Evolutionary conservation across 2,113 vertebrate genomes (phyloP), one percentile per base, ranked within the genome.

Genomic region (Copsychus sechellarum): DNA sequence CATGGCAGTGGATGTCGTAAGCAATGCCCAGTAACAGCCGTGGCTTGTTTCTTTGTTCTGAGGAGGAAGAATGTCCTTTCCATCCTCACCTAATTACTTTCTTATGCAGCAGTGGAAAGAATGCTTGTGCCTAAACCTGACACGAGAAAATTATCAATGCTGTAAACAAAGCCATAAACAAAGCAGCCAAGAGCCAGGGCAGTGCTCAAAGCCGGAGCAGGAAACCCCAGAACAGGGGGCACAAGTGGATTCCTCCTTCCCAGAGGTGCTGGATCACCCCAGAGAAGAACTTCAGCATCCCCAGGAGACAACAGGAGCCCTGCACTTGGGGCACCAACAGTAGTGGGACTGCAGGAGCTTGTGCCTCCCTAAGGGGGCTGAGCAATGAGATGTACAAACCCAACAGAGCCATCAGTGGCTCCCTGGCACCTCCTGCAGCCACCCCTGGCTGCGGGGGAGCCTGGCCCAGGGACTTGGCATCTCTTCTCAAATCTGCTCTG

Each of bases 91-190:
- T 97, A 97, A 97, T 96, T 97, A 84, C 79, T 98, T 97, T 96
- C 95, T 97, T 82, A 93, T 97, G 96, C 93, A 97, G 95, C 86
- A 91, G 64, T 94, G 93, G 97, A 95, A 96, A 95, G 96, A 96
- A 95, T 88, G 91, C 92, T 94, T 90, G 45, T 87, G 94, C 94
- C 92, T 97, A 89, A 93, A 93, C 93, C 96, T 94, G 90, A 97
- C 88, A 96, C 43, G 14, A 95, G 93, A 97, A 97, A 97, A 96
- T 95, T 97, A 96, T 96, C 97, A 96, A 95, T 78, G 25, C 88
- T 84, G 74, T 97, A 97, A 98, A 97, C 92, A 97, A 95, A 84
- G 73, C 86, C 82, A 88, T 65, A 89, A 95, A 96, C 96, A 80
- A 73, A 96, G 79, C 82, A 88, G 81, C 76, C 0, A 2, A 82